Percentiles rank a stretch among this genome's conserved stretches.
Evolutionary conservation across 2,113 vertebrate species (phyloP).

Genomic region (Plecotus auritus): DNA sequence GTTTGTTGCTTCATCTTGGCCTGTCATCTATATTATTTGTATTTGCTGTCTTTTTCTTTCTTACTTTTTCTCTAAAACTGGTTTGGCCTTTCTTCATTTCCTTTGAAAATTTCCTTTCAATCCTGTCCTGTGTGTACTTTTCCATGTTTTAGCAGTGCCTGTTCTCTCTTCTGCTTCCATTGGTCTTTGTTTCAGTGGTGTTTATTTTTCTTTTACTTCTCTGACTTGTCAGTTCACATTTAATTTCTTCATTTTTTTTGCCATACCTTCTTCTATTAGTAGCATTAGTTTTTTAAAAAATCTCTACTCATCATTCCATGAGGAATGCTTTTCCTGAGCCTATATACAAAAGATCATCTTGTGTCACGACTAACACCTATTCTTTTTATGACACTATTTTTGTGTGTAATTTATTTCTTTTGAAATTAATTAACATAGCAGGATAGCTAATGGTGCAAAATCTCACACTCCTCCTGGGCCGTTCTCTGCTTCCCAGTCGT

Average conservation of each 20-base stretch:
- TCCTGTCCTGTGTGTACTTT: neutral
- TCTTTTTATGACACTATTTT: neutral
- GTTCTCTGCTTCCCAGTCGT: neutral
- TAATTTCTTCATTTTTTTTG: constrained; percentile 6
- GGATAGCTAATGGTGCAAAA: neutral
- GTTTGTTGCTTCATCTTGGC: neutral
- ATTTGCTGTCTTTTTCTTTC: neutral
- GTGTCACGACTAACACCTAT: neutral
- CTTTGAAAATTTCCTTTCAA: neutral
- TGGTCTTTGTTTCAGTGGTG: neutral
- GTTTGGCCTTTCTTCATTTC: neutral
- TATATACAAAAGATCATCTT: neutral
- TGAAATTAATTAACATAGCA: constrained; percentile 11
- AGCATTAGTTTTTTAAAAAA: neutral
- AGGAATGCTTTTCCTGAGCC: neutral
- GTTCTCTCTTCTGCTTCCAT: neutral
- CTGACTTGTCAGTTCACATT: neutral
- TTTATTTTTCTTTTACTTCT: constrained; percentile 8
- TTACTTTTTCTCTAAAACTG: neutral
- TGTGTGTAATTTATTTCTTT: neutral
- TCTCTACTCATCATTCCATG: neutral
- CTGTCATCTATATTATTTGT: neutral
- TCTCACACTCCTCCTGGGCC: neutral
- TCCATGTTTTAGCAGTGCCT: neutral
- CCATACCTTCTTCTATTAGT: neutral